Percentiles rank a stretch among this genome's conserved stretches.
phyloP scores from a whole-genome alignment of 1,140 invertebrate genomes.

The Matsumurasca onukii region DNA sequence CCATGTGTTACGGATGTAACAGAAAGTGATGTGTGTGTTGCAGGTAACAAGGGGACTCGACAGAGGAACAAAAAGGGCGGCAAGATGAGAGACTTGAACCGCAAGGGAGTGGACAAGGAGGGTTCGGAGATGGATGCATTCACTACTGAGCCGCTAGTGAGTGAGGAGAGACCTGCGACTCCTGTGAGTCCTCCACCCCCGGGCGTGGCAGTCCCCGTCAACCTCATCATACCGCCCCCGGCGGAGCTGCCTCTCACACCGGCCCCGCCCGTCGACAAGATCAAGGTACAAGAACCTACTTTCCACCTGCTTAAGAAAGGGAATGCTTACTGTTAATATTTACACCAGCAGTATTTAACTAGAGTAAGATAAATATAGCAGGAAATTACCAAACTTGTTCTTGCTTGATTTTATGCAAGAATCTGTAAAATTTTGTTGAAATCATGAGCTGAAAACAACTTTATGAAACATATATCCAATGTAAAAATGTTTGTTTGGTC shows the following conservation, averaged over 20 bases:
- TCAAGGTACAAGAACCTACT: conserved; percentile 16
- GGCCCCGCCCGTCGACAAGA: conserved; percentile 6
- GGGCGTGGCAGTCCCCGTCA: neutral
- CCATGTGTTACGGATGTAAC: too few species aligned
- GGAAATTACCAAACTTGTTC: too few species aligned
- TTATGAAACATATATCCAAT: too few species aligned
- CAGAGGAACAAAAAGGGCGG: conserved; percentile 48
- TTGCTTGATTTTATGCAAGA: too few species aligned
- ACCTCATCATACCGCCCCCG: neutral
- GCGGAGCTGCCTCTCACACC: conserved; percentile 12
- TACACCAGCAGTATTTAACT: too few species aligned
- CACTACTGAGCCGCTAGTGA: conserved; percentile 44
- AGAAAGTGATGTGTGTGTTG: too few species aligned
- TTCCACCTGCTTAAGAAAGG: too few species aligned
- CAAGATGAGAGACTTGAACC: conserved; percentile 48
- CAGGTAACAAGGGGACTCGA: conserved; percentile 48
- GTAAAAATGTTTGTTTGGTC: too few species aligned
- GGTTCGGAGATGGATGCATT: conserved; percentile 56
- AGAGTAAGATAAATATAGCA: too few species aligned
- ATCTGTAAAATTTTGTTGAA: too few species aligned
- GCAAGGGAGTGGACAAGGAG: conserved; percentile 53
- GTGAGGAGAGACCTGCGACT: conserved; percentile 24
- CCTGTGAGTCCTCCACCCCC: conserved; percentile 22
- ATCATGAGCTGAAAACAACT: too few species aligned
- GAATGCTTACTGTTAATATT: too few species aligned